These are phyloP conservation scores for Helobdella robusta DNA, from an alignment of 2,888 invertebrate genomes.

Conservation along the genomic window DNA sequence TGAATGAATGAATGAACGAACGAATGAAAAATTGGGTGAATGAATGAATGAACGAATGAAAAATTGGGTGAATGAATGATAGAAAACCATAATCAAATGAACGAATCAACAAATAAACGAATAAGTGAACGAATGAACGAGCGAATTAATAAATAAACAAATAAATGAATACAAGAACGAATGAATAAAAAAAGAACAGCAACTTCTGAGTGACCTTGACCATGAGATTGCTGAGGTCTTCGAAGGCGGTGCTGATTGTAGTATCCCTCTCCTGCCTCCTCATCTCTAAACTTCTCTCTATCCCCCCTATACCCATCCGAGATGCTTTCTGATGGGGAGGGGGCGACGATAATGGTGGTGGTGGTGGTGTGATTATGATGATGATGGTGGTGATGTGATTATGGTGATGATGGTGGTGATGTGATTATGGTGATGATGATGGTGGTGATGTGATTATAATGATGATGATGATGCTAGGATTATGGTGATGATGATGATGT, in stretches of 20 bases:
- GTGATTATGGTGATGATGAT: too few species aligned
- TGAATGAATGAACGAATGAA: neutral
- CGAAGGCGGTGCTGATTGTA: conserved; percentile 83
- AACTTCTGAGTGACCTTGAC: conserved; percentile 55
- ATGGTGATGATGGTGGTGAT: too few species aligned
- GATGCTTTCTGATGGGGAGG: neutral
- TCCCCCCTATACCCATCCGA: conserved; percentile 79
- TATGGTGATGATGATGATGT: too few species aligned
- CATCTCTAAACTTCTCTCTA: conserved; percentile 81
- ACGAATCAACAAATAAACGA: too few species aligned
- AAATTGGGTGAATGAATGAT: neutral
- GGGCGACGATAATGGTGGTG: neutral
- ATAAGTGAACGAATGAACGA: too few species aligned
- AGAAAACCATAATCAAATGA: neutral
- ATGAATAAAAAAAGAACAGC: neutral
- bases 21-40: neutral
- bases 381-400: too few species aligned
- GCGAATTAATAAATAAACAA: too few species aligned
- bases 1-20: neutral
- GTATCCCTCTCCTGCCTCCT: conserved; percentile 81
- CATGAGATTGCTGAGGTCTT: conserved; percentile 88
- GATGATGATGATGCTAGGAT: too few species aligned
- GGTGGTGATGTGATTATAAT: too few species aligned
- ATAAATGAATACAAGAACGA: neutral
- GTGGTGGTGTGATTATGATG: too few species aligned